Conservation (phyloP, 2,797 vertebrate genomes). For the Coluber constrictor region DNA sequence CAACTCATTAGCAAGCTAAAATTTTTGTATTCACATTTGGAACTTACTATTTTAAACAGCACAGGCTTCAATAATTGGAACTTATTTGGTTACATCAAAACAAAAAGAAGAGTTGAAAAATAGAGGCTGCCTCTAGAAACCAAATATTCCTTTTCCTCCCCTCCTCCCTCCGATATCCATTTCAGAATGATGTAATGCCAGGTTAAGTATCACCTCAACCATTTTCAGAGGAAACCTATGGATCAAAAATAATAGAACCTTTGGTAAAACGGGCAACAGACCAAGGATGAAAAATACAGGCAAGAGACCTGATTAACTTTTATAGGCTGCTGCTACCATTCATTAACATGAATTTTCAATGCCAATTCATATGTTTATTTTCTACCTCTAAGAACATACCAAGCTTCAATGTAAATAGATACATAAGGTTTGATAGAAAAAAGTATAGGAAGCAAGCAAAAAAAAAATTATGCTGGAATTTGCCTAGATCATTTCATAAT, state of each 20-base stretch:
- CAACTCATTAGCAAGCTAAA: slow-evolving; percentile 22
- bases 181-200: slow-evolving; percentile 45
- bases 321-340: neutral
- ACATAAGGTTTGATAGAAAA: neutral
- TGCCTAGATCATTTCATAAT: neutral
- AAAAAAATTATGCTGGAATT: neutral
- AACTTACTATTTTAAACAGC: slow-evolving; percentile 30
- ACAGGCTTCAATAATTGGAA: slow-evolving; percentile 32
- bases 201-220: slow-evolving; percentile 54
- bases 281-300: neutral
- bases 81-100: slow-evolving; percentile 34
- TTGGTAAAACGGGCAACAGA: slow-evolving; percentile 14
- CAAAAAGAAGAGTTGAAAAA: slow-evolving; percentile 44
- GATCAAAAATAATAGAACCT: slow-evolving; percentile 28
- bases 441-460: neutral
- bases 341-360: neutral
- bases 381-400: neutral
- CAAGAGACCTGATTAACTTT: neutral
- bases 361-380: neutral
- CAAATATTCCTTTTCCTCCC: slow-evolving; percentile 10
- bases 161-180: slow-evolving; percentile 40
- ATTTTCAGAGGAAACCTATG: slow-evolving; percentile 41
- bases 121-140: slow-evolving; percentile 37
- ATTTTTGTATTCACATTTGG: slow-evolving; percentile 33
- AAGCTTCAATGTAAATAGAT: neutral